These are phyloP conservation scores for Probosciger aterrimus DNA, from an alignment of 2,113 vertebrate species.

Conservation along the genomic window DNA sequence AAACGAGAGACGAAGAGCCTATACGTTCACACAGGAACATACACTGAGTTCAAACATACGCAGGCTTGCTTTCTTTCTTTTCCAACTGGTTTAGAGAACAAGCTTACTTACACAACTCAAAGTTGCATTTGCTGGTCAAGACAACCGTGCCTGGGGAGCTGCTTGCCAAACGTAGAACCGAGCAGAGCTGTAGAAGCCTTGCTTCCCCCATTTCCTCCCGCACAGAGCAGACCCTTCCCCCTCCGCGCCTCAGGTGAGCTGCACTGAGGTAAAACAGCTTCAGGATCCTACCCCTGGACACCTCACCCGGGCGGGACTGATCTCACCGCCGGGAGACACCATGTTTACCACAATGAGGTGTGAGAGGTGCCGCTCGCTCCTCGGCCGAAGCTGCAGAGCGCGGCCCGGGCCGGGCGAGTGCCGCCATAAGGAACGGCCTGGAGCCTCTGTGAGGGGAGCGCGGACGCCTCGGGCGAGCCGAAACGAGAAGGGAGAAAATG, in stretches of 20 bases:
- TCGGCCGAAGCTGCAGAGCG: too few species aligned
- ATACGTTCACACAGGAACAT: accelerated
- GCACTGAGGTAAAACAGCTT: not conserved
- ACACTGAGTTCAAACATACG: not conserved
- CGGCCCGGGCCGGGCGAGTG: not conserved
- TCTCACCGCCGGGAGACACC: not conserved
- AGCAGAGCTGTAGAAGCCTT: not conserved
- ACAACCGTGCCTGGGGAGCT: not conserved
- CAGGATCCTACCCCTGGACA: accelerated
- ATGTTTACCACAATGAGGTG: not conserved
- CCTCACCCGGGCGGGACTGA: not conserved
- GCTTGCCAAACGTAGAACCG: accelerated
- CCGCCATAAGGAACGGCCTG: too few species aligned
- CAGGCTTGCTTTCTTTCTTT: accelerated
- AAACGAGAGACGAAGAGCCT: not conserved
- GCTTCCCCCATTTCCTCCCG: not conserved
- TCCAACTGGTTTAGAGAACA: too few species aligned
- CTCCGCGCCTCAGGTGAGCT: accelerated
- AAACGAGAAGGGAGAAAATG: accelerated
- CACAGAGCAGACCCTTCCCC: too few species aligned
- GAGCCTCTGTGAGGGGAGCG: not conserved
- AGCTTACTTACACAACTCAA: not conserved
- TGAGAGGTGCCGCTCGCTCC: not conserved
- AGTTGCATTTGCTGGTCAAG: not conserved
- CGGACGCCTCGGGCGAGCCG: not conserved